Evolutionary conservation across 2,797 vertebrate species (phyloP).

Genomic region (Holocentrus rufus): DNA sequence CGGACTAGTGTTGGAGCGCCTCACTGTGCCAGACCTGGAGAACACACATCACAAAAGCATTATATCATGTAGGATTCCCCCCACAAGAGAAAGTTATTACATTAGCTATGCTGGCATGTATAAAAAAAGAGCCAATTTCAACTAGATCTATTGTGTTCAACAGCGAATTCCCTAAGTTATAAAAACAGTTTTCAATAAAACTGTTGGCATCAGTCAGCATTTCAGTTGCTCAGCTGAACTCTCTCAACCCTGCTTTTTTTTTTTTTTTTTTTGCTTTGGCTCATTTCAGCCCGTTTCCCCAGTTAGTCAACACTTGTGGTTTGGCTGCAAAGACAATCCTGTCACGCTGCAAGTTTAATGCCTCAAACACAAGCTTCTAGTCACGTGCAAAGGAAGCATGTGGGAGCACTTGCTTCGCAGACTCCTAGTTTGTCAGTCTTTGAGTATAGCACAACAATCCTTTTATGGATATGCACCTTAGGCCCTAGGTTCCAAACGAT

Average conservation of each 20-base stretch:
- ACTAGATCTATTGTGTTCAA: neutral
- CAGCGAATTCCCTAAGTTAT: neutral
- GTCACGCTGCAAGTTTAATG: neutral
- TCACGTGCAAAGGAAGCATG: neutral
- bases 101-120: neutral
- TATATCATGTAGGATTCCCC: neutral
- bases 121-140: neutral
- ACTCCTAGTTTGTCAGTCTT: neutral
- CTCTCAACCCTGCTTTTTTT: neutral
- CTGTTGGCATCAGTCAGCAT: neutral
- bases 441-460: neutral
- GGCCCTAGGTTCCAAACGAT: too few relatives aligned
- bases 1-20: slow-evolving; percentile 96
- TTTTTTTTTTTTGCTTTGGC: neutral
- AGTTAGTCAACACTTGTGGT: slow-evolving; percentile 14
- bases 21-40: slow-evolving; percentile 88
- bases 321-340: slow-evolving; percentile 9
- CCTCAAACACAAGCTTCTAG: slow-evolving; percentile 12
- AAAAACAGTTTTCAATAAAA: neutral
- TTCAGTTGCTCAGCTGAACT: neutral
- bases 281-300: neutral
- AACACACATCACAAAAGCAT: slow-evolving; percentile 9
- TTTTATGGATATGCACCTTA: neutral
- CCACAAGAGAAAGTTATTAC: neutral
- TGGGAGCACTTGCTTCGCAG: neutral